phyloP scores from a whole-genome alignment of 2,113 vertebrate genomes.

The Burhinus oedicnemus region DNA sequence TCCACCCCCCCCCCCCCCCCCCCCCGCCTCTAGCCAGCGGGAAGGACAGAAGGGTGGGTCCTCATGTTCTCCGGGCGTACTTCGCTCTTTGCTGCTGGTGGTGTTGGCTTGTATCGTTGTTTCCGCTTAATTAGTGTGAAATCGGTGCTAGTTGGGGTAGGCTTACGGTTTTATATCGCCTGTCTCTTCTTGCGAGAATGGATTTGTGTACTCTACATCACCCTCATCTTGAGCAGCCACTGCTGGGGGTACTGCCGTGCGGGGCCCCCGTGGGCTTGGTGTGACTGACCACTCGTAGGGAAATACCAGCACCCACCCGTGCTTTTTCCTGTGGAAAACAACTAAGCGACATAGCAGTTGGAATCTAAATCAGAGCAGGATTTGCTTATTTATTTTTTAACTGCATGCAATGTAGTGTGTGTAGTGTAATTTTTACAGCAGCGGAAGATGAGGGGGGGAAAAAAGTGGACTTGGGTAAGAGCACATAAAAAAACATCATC shows the following conservation, averaged over 20 bases:
- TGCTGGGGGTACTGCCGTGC: background rate
- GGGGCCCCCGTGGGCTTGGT: background rate
- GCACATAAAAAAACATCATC: background rate
- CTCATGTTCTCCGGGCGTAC: accelerated
- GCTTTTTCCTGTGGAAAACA: background rate
- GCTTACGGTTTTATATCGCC: background rate
- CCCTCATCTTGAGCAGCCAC: background rate
- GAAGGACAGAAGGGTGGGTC: background rate
- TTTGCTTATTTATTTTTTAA: background rate
- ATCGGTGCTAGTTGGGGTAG: background rate
- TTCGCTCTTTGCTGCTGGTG: background rate
- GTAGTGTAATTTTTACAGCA: background rate
- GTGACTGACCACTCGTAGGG: background rate
- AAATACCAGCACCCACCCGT: background rate
- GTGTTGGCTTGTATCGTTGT: background rate
- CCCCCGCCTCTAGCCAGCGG: accelerated
- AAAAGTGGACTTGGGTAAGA: background rate
- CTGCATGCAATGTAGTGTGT: background rate
- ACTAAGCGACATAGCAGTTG: background rate
- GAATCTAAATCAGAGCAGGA: background rate
- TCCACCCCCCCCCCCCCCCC: too few relatives aligned
- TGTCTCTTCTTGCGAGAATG: background rate
- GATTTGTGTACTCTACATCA: accelerated
- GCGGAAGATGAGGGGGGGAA: background rate
- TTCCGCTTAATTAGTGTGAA: accelerated